Evolutionary conservation across 1,140 invertebrate genomes (phyloP).

Genomic region (Lepeophtheirus salmonis): DNA sequence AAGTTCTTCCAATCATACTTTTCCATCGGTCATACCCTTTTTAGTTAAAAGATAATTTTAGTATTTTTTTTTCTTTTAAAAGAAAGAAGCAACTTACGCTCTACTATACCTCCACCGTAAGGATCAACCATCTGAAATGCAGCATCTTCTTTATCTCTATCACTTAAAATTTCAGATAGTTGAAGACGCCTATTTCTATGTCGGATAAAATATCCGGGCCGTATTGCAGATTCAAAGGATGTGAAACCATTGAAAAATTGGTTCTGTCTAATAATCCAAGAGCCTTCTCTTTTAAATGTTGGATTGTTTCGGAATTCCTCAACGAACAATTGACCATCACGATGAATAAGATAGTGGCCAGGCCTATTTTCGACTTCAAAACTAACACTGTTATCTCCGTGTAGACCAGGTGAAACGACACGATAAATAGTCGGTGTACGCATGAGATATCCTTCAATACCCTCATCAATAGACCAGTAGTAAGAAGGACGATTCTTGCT

Average conservation of each 20-base stretch:
- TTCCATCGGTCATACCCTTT: conserved; percentile 3
- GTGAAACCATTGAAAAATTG: conserved; percentile 16
- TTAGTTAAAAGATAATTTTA: no score
- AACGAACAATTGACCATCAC: conserved; percentile 8
- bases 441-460: conserved; percentile 18
- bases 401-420: conserved; percentile 4
- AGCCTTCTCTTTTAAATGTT: conserved; percentile 5
- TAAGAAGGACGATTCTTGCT: conserved; percentile 15
- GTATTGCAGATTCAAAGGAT: conserved; percentile 9
- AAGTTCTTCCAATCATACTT: conserved; percentile 3
- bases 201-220: conserved; percentile 6
- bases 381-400: background rate
- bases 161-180: background rate
- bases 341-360: conserved; percentile 1
- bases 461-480: conserved; percentile 15
- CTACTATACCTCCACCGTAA: background rate
- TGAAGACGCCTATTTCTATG: conserved; percentile 16
- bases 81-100: no score
- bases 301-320: background rate
- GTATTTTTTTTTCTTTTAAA: no score
- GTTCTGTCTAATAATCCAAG: conserved; percentile 11
- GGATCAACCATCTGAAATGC: conserved; percentile 13
- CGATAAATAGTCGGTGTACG: conserved; percentile 2
- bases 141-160: conserved; percentile 14
- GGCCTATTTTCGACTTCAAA: conserved; percentile 4